Evolutionary conservation across 2,888 invertebrate genomes (phyloP), one percentile per base, ranked within the genome.

Genomic region (Eucera pruinosa): DNA sequence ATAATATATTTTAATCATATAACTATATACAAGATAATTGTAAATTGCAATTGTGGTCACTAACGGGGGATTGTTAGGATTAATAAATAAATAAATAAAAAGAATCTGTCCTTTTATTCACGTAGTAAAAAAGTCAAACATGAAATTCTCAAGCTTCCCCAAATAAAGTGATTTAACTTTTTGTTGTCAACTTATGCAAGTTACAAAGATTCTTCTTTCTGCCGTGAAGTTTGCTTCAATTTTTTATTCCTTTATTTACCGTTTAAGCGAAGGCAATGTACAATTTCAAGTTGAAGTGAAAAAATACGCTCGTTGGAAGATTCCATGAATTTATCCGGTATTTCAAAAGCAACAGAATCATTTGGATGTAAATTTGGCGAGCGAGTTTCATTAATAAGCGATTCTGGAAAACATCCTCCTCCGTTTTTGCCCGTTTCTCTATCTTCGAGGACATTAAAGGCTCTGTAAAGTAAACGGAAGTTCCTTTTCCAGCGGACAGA

Each of bases 341-440:
- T 45, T 48, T 36, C 20, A n/a, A 25, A 18, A 18, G 36, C 18
- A 39, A 48, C 25, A 41, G 62, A 13, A 64, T 52, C 18, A 64
- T 64, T 64, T 64, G 39, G 50, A 50, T 50, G 25, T 64, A 39
- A 64, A 64, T 64, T 64, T 50, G 25, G 18, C 25, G 2, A 27
- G 25, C 36, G 52, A 41, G 41, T 64, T 64, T 65, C 39, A 54
- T 54, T 65, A 43, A 30, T 54, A 65, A 54, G 20, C 15, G 30
- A 65, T 54, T 54, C 15, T 6, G 20, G 13, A 11, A 30, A 43
- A 7, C 23, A 15, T 20, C 11, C 23, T 15, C 4, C 18, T 15
- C 41, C 36, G 36, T n/a, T 9, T 6, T 1, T 20, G 7, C 4
- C 30, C 23, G 11, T 7, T 23, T 5, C 30, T 18, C 9, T 6